Conservation (phyloP, 2,113 vertebrate species). For the Morone chrysops region DNA sequence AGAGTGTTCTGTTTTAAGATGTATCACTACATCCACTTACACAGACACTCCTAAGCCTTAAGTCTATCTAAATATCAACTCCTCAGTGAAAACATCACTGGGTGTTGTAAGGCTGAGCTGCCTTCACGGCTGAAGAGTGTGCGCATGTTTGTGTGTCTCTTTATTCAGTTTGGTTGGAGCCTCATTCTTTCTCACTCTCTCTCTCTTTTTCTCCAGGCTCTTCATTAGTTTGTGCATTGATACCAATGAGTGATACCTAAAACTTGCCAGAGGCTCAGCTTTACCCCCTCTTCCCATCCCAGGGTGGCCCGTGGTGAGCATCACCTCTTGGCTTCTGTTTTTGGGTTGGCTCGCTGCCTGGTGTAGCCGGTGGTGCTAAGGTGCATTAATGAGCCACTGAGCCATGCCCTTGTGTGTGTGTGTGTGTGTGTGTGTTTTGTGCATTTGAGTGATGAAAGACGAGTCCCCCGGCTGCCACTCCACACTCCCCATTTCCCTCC, state of each 20-base stretch:
- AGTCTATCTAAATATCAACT: slow-evolving; percentile 47
- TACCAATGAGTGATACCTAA: slow-evolving; percentile 63
- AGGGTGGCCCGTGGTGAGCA: slow-evolving; percentile 37
- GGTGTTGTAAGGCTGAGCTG: slow-evolving; percentile 16
- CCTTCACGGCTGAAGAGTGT: background rate
- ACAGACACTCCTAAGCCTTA: slow-evolving; percentile 33
- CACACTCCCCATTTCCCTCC: slow-evolving; percentile 19
- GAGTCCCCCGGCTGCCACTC: slow-evolving; percentile 45
- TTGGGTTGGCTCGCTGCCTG: slow-evolving; percentile 54
- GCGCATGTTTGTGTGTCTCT: slow-evolving; percentile 10
- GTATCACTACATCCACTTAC: slow-evolving; percentile 48
- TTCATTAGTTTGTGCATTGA: slow-evolving; percentile 57
- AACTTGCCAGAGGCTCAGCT: slow-evolving; percentile 51
- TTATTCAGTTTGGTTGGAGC: slow-evolving; percentile 31
- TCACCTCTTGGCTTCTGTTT: slow-evolving; percentile 53
- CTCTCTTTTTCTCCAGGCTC: slow-evolving; percentile 41
- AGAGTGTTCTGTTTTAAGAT: slow-evolving; percentile 47
- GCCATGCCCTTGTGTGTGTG: background rate
- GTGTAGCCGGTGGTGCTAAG: slow-evolving; percentile 58
- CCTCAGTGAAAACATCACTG: slow-evolving; percentile 31
- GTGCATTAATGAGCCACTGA: slow-evolving; percentile 67
- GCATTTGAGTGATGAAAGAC: slow-evolving; percentile 29
- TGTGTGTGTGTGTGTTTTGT: slow-evolving; percentile 15
- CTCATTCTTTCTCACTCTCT: background rate
- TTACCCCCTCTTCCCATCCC: slow-evolving; percentile 16